These are phyloP conservation scores for Ornithorhynchus anatinus DNA, from an alignment of 2,113 vertebrate species.

Conservation along the genomic window DNA sequence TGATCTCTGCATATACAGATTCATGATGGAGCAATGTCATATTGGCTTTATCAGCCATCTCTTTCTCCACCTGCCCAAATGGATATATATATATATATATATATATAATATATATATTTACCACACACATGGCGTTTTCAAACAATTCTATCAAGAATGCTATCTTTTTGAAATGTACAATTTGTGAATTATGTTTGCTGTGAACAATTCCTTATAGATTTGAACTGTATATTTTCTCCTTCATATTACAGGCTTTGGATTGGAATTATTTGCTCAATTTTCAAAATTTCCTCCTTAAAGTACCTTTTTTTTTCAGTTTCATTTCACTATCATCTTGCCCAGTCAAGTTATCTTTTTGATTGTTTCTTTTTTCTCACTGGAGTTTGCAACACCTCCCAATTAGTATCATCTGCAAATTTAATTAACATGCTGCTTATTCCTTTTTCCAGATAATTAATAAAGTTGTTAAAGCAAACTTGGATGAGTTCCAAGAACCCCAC, in stretches of 20 bases:
- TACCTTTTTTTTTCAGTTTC: not conserved
- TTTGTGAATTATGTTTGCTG: too few species aligned
- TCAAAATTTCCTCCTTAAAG: not conserved
- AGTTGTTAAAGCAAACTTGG: conserved; percentile 65
- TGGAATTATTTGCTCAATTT: not conserved
- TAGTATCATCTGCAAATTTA: conserved; percentile 62
- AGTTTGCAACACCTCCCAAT: conserved; percentile 43
- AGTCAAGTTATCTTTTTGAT: not conserved
- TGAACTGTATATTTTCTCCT: not conserved
- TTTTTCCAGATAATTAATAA: conserved; percentile 63
- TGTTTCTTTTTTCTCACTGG: not conserved
- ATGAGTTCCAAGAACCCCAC: conserved; percentile 52
- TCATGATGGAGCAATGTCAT: too few species aligned
- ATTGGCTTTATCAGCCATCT: too few species aligned
- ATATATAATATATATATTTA: conserved; percentile 1
- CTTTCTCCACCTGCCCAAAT: too few species aligned
- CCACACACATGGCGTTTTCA: too few species aligned
- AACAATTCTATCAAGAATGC: not conserved
- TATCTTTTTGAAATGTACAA: too few species aligned
- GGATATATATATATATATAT: not conserved
- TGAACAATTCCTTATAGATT: not conserved
- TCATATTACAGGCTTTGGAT: not conserved
- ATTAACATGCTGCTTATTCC: conserved; percentile 63
- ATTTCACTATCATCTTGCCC: not conserved
- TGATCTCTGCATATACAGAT: too few species aligned